Evolutionary conservation across 2,888 invertebrate species (phyloP), one percentile per base, ranked within the genome.

Genomic region (Sinotaia quadrata): DNA sequence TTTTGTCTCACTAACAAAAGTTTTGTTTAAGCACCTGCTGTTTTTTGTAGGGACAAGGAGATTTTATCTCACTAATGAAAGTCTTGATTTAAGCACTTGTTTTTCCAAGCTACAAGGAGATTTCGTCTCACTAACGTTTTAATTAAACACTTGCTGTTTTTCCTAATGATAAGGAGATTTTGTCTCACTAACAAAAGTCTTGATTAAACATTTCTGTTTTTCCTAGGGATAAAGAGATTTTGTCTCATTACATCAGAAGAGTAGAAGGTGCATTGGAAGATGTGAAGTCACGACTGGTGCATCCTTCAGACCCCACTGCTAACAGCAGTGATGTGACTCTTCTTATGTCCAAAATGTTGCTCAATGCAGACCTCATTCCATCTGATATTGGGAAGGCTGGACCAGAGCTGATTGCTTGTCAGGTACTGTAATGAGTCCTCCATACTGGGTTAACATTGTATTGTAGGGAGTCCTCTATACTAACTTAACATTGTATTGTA

Each of bases 331-430:
- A 79, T 5, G 59, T 75, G 21, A 76, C 78, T 2, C 71, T 65
- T 44, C 24, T 52, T 37, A 36, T 83, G 68, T 78, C 84, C 33
- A 81, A 80, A 21, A 47, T 80, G 15, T 71, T 86, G 34, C 76
- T 85, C n/a, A 81, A 83, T 67, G 77, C 83, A 36, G 85, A 86
- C 59, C 82, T 85, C 41, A 80, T 86, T 47, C 85, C 86, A 1
- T 69, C 73, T 18, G 81, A 83, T 72, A 81, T 82, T 15, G 81
- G 82, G 12, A 82, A 83, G 60, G 79, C 82, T 44, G 84, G 85
- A 29, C 82, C 83, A 41, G 85, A 86, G 65, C 77, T 86, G 4
- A 81, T 82, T 36, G 82, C 84, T 15, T 81, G 84, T 68, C 84
- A 84, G 82, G 84, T 84, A 72, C 33, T 37, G 57, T 49, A n/a